Conservation (phyloP, 2,888 invertebrate species). For the Hirtodrosophila histrioides region DNA sequence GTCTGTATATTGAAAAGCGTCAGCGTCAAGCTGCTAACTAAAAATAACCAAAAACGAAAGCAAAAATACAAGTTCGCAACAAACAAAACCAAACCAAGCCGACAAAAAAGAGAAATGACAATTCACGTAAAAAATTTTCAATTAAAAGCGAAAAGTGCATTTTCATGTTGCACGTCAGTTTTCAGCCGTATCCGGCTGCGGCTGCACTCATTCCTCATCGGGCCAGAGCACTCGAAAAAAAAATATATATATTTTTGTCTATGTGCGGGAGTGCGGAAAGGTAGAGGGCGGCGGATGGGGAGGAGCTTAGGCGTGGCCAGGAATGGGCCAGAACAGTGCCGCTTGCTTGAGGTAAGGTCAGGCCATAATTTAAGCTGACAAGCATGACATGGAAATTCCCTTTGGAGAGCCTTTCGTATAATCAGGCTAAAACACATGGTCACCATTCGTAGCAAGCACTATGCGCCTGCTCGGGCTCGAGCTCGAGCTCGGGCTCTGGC, state of each 20-base stretch:
- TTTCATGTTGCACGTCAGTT: slow-evolving; percentile 78
- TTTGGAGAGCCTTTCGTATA: slow-evolving; percentile 66
- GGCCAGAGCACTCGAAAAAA: slow-evolving; percentile 37
- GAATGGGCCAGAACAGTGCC: slow-evolving; percentile 25
- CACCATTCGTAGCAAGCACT: slow-evolving; percentile 29
- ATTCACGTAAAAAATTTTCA: slow-evolving; percentile 72
- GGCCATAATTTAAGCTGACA: slow-evolving; percentile 79
- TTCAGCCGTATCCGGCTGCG: slow-evolving; percentile 30
- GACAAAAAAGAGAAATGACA: slow-evolving; percentile 63
- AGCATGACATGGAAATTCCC: slow-evolving; percentile 77
- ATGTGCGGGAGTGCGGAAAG: neutral
- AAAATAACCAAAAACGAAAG: slow-evolving; percentile 45
- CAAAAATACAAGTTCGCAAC: slow-evolving; percentile 26
- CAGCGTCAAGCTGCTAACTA: slow-evolving; percentile 36
- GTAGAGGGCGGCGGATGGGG: neutral
- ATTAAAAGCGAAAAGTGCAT: slow-evolving; percentile 80
- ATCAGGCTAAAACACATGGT: slow-evolving; percentile 76
- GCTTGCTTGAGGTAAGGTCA: slow-evolving; percentile 66
- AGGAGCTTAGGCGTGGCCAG: slow-evolving; percentile 30
- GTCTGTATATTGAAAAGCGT: slow-evolving; percentile 41
- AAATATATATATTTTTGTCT: slow-evolving; percentile 29
- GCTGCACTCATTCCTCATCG: slow-evolving; percentile 30
- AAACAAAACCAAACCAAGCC: slow-evolving; percentile 36
- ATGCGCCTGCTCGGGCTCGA: slow-evolving; percentile 36
- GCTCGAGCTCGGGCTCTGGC: slow-evolving; percentile 17